Conservation (phyloP, 1,140 invertebrate genomes). For the Pemphigus obesinymphae region DNA sequence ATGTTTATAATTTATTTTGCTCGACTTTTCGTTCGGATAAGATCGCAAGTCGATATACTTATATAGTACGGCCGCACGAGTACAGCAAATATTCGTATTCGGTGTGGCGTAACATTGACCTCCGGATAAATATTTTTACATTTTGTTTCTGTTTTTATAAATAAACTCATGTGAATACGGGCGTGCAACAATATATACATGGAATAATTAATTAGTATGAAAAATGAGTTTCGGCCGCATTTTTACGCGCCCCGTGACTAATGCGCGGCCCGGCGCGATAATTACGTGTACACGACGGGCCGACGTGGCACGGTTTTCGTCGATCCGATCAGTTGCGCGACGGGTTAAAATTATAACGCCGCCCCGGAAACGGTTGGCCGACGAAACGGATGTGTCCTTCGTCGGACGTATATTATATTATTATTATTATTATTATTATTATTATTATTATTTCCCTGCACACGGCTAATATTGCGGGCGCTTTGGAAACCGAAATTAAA, state of each 20-base stretch:
- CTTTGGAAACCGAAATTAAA: background rate
- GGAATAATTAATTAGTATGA: background rate
- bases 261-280: background rate
- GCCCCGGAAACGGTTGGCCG: slow-evolving; percentile 12
- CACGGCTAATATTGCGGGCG: background rate
- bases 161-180: too few species aligned
- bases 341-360: background rate
- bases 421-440: background rate
- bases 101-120: too few species aligned
- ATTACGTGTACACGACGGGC: background rate
- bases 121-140: too few species aligned
- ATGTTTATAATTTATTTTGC: too few species aligned
- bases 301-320: background rate
- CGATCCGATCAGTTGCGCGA: slow-evolving; percentile 2
- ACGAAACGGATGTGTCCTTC: slow-evolving; percentile 19
- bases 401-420: background rate
- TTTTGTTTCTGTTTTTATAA: too few species aligned
- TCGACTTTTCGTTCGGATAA: background rate
- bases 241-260: background rate
- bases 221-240: background rate
- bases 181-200: too few species aligned
- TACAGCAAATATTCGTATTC: too few species aligned
- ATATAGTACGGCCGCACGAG: too few species aligned
- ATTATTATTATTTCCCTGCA: background rate
- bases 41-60: too few species aligned